Evolutionary conservation across 2,797 vertebrate genomes (phyloP).

Genomic region (Pelodytes ibericus): DNA sequence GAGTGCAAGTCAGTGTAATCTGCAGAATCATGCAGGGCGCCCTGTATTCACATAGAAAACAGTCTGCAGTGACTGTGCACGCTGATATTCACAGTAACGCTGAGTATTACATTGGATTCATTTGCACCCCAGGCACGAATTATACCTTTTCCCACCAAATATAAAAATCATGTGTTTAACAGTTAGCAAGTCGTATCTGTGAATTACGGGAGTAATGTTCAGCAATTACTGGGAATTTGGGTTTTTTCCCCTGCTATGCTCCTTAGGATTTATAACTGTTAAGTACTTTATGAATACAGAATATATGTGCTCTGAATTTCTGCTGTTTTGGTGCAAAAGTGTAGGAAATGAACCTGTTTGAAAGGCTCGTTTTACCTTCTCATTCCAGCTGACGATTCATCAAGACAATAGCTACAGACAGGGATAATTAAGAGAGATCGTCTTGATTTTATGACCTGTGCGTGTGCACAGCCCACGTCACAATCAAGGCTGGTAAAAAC

Average conservation of each 20-base stretch:
- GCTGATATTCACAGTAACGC: background rate
- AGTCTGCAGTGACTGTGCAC: no score
- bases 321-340: background rate
- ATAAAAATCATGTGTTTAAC: slow-evolving; percentile 25
- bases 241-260: slow-evolving; percentile 26
- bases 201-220: slow-evolving; percentile 23
- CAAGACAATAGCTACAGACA: no score
- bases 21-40: no score
- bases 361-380: no score
- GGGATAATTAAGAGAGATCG: no score
- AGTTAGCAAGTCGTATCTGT: slow-evolving; percentile 14
- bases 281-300: slow-evolving; percentile 17
- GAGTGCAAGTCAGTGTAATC: no score
- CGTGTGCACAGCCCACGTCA: slow-evolving; percentile 7
- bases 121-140: background rate
- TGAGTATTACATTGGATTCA: background rate
- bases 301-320: slow-evolving; percentile 25
- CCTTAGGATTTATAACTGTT: slow-evolving; percentile 18
- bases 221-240: slow-evolving; percentile 30
- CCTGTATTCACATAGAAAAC: no score
- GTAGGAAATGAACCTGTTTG: background rate
- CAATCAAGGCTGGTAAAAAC: background rate
- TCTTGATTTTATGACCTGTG: slow-evolving; percentile 14
- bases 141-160: background rate
- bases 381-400: slow-evolving; percentile 23